Evolutionary conservation across 2,888 invertebrate genomes (phyloP).

Genomic region (Melinaea menophilus): DNA sequence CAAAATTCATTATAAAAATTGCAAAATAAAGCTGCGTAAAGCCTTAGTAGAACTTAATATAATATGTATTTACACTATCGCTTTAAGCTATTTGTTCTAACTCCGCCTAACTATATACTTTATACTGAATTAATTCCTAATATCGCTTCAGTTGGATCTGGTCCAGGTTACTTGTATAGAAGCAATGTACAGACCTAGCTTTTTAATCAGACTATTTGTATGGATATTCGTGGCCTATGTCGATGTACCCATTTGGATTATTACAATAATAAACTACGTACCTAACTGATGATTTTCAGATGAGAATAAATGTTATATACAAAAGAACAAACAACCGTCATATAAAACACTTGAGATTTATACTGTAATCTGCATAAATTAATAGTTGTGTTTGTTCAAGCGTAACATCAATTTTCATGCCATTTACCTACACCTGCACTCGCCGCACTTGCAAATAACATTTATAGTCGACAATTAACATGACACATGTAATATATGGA

Average conservation of each 20-base stretch:
- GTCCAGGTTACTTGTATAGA: not conserved
- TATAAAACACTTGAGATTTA: not conserved
- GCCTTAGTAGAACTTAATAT: not conserved
- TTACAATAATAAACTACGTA: too few relatives aligned
- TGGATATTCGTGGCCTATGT: not conserved
- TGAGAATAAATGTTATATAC: too few relatives aligned
- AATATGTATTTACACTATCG: not conserved
- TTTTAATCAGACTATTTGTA: constrained; percentile 7
- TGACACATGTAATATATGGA: not conserved
- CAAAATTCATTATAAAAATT: too few relatives aligned
- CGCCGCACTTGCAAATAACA: constrained; percentile 3
- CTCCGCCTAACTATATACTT: not conserved
- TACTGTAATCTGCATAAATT: not conserved
- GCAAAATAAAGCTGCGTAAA: too few relatives aligned
- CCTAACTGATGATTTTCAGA: too few relatives aligned
- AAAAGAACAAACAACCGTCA: not conserved
- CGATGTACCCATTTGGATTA: not conserved
- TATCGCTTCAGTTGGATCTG: not conserved
- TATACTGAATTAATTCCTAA: constrained; percentile 8
- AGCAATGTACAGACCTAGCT: constrained; percentile 4
- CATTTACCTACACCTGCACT: constrained; percentile 7
- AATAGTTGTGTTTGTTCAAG: not conserved
- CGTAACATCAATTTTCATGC: constrained; percentile 6
- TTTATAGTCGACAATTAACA: constrained; percentile 6
- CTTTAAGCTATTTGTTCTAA: constrained; percentile 3